Evolutionary conservation across 2,113 vertebrate genomes (phyloP).

Genomic region (Peromyscus californicus): DNA sequence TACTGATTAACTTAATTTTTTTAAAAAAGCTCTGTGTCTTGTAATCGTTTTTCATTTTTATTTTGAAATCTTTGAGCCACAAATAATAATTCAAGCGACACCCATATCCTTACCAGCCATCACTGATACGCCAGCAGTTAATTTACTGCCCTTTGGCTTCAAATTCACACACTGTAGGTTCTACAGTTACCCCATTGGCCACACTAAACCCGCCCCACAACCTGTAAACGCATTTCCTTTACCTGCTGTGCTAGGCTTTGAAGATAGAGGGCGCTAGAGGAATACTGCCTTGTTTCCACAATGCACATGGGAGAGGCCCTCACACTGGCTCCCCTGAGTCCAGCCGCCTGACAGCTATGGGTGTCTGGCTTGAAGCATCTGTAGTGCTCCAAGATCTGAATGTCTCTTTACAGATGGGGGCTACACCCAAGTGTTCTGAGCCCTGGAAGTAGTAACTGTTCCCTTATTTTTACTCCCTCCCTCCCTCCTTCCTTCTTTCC

Average conservation of each 20-base stretch:
- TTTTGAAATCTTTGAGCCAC: background rate
- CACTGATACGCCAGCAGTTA: background rate
- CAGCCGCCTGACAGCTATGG: background rate
- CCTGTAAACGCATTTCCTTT: background rate
- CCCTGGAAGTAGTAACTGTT: background rate
- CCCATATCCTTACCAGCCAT: background rate
- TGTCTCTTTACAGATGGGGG: background rate
- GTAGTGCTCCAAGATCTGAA: background rate
- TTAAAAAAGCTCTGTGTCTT: background rate
- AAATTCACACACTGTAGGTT: no score
- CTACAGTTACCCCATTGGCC: background rate
- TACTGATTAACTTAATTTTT: background rate
- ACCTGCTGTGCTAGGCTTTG: background rate
- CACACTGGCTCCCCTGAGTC: no score
- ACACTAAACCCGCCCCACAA: background rate
- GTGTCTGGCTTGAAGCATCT: background rate
- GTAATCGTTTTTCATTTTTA: background rate
- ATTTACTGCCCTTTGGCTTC: background rate
- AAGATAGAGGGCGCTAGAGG: background rate
- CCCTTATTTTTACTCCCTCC: no score
- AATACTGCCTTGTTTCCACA: background rate
- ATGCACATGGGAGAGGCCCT: background rate
- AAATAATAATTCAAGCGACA: background rate
- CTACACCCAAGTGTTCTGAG: background rate
- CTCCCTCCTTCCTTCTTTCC: background rate